Evolutionary conservation across 2,113 vertebrate species (phyloP), one percentile per base, ranked within the genome.

Genomic region (Turdus rufiventris): DNA sequence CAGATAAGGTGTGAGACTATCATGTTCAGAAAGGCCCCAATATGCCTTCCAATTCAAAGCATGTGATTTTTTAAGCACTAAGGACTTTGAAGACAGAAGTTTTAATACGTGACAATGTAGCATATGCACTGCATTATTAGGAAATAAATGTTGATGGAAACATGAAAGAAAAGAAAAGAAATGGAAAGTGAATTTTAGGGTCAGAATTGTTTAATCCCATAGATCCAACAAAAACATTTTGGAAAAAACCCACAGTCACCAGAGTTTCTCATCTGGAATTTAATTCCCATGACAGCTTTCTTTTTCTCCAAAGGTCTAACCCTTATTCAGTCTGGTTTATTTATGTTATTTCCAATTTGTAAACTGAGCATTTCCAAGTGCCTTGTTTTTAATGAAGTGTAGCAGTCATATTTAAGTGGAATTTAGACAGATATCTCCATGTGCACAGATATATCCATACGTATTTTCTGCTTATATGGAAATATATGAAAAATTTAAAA

Each of bases 381-480:
- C 61, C 71, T 93, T 87, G 62, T 28, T 97, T 96, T 97, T 91
- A 96, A 93, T 95, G 74, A 97, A 53, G 18, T 93, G 75, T 90
- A 58, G 34, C 67, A 91, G 65, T 77, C 88, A 36, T 29, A 91
- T 91, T 97, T 95, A 83, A 94, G 74, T 91, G 95, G 81, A 89
- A 81, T 88, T 84, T 77, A 95, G 67, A 91, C 85, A 93, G 93
- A 65, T 38, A 38, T 38, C 10, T 38, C 38, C 38, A 38, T 38
- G 38, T 0, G 0, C 80, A 45, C 72, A 93, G 50, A 75, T 71
- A 87, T 17, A 88, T 53, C 45, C 58, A 42, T 14, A n/a, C 18
- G 8, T 89, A 31, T 82, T 89, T 88, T 94, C 60, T 74, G 13
- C 77, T 95, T 88, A 48, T 28, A 36, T 24, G 23, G 43, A 56